Base-by-base conservation (phyloP, 2,113 vertebrate species). In the Mirounga angustirostris region DNA sequence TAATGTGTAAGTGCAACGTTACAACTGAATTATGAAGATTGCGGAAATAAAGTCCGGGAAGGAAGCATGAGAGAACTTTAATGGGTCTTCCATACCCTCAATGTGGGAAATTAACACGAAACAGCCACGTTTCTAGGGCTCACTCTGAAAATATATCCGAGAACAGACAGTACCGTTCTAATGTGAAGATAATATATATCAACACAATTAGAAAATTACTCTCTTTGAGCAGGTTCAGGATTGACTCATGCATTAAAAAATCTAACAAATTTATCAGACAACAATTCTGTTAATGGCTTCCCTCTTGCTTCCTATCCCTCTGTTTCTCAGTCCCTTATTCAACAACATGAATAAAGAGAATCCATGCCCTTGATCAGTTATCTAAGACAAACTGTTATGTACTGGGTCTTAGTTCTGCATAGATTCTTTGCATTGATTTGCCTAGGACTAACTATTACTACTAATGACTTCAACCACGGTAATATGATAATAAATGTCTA, bases 1-100 rank as follows among this genome's bases (percentile, higher is more conserved):
- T 79, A 97, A 98, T 96, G 58, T 12, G 1, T 94, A 97, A 97
- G 63, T 59, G 40, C 92, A 91, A 59, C 24, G 76, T 95, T 89
- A 97, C 86, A 92, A 93, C 79, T 95, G 73, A 93, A 95, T 95
- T 94, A 96, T 92, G 96, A 92, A 95, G 79, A 95, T 12, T 19
- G 22, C 4, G 14, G 96, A 97, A 97, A 93, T 95, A 85, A 87
- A 96, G 67, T 63, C 79, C 4, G 40, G 22, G 93, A 93, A 97
- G 91, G 81, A 92, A 90, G 95, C 83, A 80, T 43, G 50, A 94
- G 67, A 95, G 93, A 88, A 89, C 73, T 85, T 76, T 93, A 95
- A 95, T 94, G 89, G 90, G 80, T 26, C 89, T 90, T 36, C n/a
- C 7, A 50, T 8, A 56, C 59, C 33, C 61, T 91, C 21, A 0